These are phyloP conservation scores for Dinomys branickii DNA, from an alignment of 2,113 vertebrate genomes.

Conservation along the genomic window DNA sequence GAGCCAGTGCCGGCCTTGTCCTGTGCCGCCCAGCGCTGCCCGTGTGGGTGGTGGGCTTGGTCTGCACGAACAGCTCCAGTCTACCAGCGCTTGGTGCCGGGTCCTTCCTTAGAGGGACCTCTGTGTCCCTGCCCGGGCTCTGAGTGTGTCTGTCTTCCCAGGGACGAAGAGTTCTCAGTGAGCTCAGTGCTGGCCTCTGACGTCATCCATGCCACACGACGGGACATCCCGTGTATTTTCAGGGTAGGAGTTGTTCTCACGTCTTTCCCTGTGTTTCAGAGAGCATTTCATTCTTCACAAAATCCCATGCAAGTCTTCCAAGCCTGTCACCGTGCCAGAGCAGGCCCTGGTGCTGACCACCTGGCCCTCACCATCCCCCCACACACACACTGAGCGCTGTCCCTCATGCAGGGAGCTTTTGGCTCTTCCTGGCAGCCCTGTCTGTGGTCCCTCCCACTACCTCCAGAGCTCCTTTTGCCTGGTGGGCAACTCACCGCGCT, in stretches of 20 bases:
- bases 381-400: too few species aligned
- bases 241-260: conserved; percentile 87
- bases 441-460: too few species aligned
- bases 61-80: background rate
- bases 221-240: conserved; percentile 98
- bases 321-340: accelerated
- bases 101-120: background rate
- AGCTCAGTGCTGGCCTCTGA: conserved; percentile 96
- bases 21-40: background rate
- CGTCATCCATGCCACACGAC: conserved; percentile 96
- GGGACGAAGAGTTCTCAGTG: conserved; percentile 97
- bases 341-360: background rate
- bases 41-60: background rate
- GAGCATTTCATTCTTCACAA: accelerated
- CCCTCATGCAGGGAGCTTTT: background rate
- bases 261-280: background rate
- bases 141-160: conserved; percentile 79
- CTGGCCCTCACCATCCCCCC: accelerated
- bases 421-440: accelerated
- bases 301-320: accelerated
- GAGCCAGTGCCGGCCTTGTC: background rate
- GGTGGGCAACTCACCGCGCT: background rate
- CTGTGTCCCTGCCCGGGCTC: accelerated
- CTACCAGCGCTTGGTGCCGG: background rate
- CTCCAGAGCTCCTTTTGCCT: too few species aligned